Base-by-base conservation (phyloP, 2,888 invertebrate species). In the Cheiracanthium punctorium region DNA sequence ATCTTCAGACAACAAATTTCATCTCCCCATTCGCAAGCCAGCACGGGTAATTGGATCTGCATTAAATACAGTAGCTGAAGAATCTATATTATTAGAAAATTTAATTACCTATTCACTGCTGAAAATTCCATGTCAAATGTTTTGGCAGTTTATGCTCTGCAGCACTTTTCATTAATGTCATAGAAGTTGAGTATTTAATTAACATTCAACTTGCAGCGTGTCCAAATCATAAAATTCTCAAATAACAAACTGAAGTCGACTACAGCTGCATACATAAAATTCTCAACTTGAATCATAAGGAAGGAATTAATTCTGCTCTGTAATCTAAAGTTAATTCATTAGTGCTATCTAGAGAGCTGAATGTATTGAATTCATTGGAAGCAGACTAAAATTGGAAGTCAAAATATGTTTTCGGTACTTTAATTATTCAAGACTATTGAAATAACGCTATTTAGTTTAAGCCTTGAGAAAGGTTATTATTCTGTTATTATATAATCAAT, bases 161-260 rank as follows among this genome's bases (percentile, higher is more conserved):
- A 48, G 43, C 43, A 48, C 43, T 48, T 48, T 48, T 48, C 43
- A 48, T 48, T 48, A 48, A 17, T 48, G 43, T 48, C 43, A 48
- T 17, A 10, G 43, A 48, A 48, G 43, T 48, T 48, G 43, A 48
- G 43, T 48, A 48, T 48, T 48, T 48, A 48, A 48, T 48, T 48
- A 48, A 48, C n/a, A 48, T 48, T 48, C 43, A 48, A 48, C n/a
- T 48, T 48, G 10, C 43, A 48, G 43, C 14, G 43, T 14, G 10
- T 17, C n/a, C 43, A 48, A 14, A 48, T 48, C 43, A 48, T 48
- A 48, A 48, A 48, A 48, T 10, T 48, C 43, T 17, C 43, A 10
- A 14, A 48, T 48, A 17, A 17, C 14, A 17, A 17, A 48, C 14
- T 17, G 5, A 12, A 48, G 43, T 17, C 43, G 37, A 48, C 5